Base-by-base conservation (phyloP, 2,888 invertebrate genomes). In the Caenorhabditis parvicauda region DNA sequence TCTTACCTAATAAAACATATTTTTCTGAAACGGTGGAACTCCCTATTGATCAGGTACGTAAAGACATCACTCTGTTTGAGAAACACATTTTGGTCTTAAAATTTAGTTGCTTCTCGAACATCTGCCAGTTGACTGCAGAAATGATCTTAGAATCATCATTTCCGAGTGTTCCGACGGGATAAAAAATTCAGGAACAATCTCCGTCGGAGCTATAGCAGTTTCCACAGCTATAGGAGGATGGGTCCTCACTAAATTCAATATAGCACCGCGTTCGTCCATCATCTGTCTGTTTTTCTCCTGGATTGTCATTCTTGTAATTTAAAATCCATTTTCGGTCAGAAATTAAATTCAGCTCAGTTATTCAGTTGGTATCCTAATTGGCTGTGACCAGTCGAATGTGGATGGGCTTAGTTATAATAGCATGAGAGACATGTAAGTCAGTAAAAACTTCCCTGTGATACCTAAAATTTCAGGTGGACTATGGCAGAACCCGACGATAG, bases 171-270 rank as follows among this genome's bases (percentile, higher is more conserved):
- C 37, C 25, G 37, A 25, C 25, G 17, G 14, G 27, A 5, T 9
- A 17, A 3, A 12, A 28, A 25, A 32, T 54, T 35, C 38, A 72
- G 72, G 70, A 7, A 57, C 73, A 9, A 75, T 75, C 19, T 75
- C 75, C 1, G 67, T 74, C 22, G 75, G 75, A 41, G 63, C 72
- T 2, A 68, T 75, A 27, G 75, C 75, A 14, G 59, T 67, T 3
- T 73, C 74, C 7, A 75, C 75, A 4, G 75, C 75, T 7, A 46
- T 73, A 0, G 75, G 75, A 5, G 75, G 75, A 3, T 74, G 64
- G 64, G 44, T 75, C 2, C 51, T 75, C 22, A 65, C 75, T 12
- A 32, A 62, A 17, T 70, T 47, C 42, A 64, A 70, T 51, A 69
- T 75, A 49, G 55, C 61, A 5, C 70, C 70, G 0, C 27, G 70